phyloP scores from a whole-genome alignment of 2,113 vertebrate species.

The Melanotaenia duboulayi region DNA sequence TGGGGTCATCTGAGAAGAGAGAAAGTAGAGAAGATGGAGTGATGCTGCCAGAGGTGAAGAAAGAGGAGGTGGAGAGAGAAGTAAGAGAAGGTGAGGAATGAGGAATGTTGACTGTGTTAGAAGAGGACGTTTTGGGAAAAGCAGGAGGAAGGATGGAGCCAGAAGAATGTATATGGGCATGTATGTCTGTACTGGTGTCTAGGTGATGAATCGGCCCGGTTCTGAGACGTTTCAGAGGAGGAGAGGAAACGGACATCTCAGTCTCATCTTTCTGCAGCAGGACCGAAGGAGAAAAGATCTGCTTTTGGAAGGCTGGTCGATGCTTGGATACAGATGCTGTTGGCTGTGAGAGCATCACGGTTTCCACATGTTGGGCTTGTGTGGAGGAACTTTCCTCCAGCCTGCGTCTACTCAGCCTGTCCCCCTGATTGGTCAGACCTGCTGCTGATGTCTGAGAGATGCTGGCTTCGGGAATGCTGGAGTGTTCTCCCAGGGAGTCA shows the following conservation, averaged over 20 bases:
- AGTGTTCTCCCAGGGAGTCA: slow-evolving; percentile 49
- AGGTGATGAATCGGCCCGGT: too few species aligned
- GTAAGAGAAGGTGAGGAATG: background rate
- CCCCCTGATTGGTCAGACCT: background rate
- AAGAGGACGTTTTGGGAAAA: background rate
- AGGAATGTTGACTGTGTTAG: background rate
- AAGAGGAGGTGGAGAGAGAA: background rate
- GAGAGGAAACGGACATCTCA: background rate
- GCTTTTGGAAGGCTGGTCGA: background rate
- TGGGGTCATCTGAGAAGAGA: background rate
- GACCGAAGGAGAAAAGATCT: too few species aligned
- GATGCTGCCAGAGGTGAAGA: too few species aligned
- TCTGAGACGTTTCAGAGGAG: background rate
- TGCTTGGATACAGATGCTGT: background rate
- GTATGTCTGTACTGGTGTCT: too few species aligned
- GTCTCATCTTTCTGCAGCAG: background rate
- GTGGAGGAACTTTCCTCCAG: background rate
- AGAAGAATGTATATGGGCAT: background rate
- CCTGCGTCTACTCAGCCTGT: background rate
- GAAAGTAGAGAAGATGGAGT: background rate
- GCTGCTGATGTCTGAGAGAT: background rate
- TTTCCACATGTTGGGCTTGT: background rate
- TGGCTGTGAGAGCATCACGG: too few species aligned
- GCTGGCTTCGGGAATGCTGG: background rate
- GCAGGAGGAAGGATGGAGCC: background rate